These are phyloP conservation scores for Odontomachus brunneus DNA, from an alignment of 1,140 invertebrate genomes.

Conservation along the genomic window DNA sequence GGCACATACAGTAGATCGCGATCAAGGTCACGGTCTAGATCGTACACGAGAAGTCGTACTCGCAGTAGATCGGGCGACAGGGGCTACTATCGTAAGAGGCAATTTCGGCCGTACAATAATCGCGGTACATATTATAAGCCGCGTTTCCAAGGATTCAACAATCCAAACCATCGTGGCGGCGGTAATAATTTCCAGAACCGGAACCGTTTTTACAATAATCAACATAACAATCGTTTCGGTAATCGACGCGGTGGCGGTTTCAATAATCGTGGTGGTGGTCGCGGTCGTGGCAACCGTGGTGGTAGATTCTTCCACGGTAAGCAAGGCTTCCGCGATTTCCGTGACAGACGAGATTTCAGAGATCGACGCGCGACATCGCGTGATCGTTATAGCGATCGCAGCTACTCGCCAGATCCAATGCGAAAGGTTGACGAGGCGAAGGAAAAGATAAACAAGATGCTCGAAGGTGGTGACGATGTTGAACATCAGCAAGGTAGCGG, in stretches of 20 bases:
- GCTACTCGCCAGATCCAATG: conserved; percentile 87
- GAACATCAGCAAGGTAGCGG: conserved; percentile 68
- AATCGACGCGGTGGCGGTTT: conserved; percentile 79
- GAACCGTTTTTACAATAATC: conserved; percentile 83
- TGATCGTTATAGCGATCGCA: conserved; percentile 86
- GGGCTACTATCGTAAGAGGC: conserved; percentile 84
- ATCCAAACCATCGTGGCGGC: conserved; percentile 82
- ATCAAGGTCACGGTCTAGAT: conserved; percentile 88
- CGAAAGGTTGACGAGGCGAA: conserved; percentile 87
- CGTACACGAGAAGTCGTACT: conserved; percentile 85
- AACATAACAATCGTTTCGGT: conserved; percentile 80
- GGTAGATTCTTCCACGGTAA: conserved; percentile 87
- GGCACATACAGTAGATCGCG: conserved; percentile 83
- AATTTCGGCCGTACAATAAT: conserved; percentile 87
- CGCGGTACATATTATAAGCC: conserved; percentile 92
- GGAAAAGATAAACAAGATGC: conserved; percentile 88
- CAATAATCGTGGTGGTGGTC: conserved; percentile 78
- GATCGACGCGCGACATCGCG: conserved; percentile 80
- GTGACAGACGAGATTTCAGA: conserved; percentile 86
- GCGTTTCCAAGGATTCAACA: conserved; percentile 88
- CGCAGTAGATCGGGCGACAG: conserved; percentile 88
- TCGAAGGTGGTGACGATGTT: conserved; percentile 84
- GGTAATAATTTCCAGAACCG: conserved; percentile 82
- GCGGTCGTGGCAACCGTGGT: conserved; percentile 85
- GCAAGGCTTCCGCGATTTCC: conserved; percentile 88